Percentiles rank a stretch among this genome's conserved stretches.
These are phyloP conservation scores for Porites divaricata DNA, from an alignment of 92 coral and sea anemone species.

Conservation along the genomic window DNA sequence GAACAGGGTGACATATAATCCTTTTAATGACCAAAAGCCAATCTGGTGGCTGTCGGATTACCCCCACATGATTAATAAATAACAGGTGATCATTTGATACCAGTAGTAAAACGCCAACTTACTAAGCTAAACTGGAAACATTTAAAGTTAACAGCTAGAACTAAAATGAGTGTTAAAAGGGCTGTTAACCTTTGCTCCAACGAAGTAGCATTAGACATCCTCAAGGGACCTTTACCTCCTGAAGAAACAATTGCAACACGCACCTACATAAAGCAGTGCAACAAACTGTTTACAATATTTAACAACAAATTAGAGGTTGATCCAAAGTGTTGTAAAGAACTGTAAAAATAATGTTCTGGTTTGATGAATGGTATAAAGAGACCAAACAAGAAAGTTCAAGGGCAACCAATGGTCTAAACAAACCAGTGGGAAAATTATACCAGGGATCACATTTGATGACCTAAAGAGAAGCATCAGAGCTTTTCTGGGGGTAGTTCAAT, in stretches of 20 bases:
- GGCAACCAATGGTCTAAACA: constrained; percentile 3
- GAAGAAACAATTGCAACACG: constrained; percentile 31
- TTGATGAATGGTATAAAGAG: constrained; percentile 42
- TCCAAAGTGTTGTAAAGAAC: background rate
- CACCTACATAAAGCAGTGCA: constrained; percentile 21
- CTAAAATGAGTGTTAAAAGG: constrained; percentile 48
- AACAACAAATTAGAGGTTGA: constrained; percentile 29
- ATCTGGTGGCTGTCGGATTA: constrained; percentile 35
- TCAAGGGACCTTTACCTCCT: constrained; percentile 29
- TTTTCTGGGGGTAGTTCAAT: constrained; percentile 63
- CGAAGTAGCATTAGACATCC: constrained; percentile 45
- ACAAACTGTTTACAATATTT: constrained; percentile 34
- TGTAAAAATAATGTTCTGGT: constrained; percentile 41
- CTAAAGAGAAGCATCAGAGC: constrained; percentile 43
- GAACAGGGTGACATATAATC: constrained; percentile 48
- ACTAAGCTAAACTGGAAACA: constrained; percentile 42
- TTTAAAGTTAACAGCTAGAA: constrained; percentile 25
- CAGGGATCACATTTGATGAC: constrained; percentile 34
- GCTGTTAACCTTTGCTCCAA: constrained; percentile 22
- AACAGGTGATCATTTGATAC: background rate
- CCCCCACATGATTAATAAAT: constrained; percentile 43
- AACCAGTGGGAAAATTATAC: constrained; percentile 48
- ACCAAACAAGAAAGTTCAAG: background rate
- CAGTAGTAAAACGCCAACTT: constrained; percentile 5
- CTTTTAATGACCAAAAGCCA: constrained; percentile 32